Evolutionary conservation across 2,888 invertebrate species (phyloP).

Genomic region (Hybos culiciformis): DNA sequence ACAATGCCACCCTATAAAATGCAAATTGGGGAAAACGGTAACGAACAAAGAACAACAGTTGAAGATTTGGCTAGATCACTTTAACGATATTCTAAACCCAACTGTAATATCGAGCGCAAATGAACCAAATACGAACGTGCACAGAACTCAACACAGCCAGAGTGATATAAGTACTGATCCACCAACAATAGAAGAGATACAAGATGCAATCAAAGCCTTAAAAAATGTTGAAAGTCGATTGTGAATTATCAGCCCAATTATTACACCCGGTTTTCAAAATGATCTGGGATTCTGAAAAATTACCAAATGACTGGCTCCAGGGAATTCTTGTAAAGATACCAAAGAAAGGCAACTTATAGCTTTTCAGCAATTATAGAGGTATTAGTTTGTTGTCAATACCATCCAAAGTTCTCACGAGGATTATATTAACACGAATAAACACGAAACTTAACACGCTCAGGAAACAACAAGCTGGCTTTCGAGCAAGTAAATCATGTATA

Average conservation of each 20-base stretch:
- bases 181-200: background rate
- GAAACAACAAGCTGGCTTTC: background rate
- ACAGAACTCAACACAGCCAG: too few relatives aligned
- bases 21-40: too few relatives aligned
- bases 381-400: background rate
- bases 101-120: too few relatives aligned
- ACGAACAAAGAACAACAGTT: too few relatives aligned
- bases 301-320: slow-evolving; percentile 11
- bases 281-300: slow-evolving; percentile 10
- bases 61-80: too few relatives aligned
- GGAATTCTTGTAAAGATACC: slow-evolving; percentile 14
- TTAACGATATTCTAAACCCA: too few relatives aligned
- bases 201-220: background rate
- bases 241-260: background rate
- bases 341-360: background rate
- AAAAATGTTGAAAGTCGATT: background rate
- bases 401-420: background rate
- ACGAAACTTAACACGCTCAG: background rate
- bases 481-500: background rate
- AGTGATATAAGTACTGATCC: background rate
- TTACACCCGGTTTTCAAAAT: background rate
- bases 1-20: too few relatives aligned
- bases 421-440: background rate
- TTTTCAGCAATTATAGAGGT: slow-evolving; percentile 1
- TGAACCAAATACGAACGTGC: too few relatives aligned